These are phyloP conservation scores for Plebejus argus DNA, from an alignment of 2,888 invertebrate species.

Conservation along the genomic window DNA sequence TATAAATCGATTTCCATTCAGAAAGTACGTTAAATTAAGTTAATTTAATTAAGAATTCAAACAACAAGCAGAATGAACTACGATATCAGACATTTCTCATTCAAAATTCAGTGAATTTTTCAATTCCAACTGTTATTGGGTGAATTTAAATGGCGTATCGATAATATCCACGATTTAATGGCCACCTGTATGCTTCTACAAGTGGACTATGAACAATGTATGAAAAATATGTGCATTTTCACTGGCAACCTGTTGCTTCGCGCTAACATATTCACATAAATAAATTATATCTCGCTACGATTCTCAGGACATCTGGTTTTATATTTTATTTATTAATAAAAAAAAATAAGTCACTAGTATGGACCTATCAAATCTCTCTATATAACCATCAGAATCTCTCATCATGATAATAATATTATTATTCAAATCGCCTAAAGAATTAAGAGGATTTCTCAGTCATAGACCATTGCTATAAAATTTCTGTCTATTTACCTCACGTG, in stretches of 20 bases:
- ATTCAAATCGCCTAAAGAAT: background rate
- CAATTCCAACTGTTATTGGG: background rate
- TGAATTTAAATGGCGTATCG: background rate
- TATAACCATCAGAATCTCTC: background rate
- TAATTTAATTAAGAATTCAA: too few relatives aligned
- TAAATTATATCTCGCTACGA: background rate
- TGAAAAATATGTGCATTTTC: background rate
- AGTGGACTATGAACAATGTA: slow-evolving; percentile 1
- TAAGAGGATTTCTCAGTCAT: background rate
- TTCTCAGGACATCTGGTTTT: background rate
- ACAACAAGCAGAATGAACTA: background rate
- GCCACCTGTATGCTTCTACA: slow-evolving; percentile 5
- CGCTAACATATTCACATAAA: background rate
- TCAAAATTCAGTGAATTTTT: background rate
- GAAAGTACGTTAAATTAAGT: too few relatives aligned
- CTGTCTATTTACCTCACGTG: slow-evolving; percentile 82
- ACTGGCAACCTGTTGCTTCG: background rate
- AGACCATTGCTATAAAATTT: background rate
- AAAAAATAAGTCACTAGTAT: too few relatives aligned
- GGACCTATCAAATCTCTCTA: too few relatives aligned
- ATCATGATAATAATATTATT: background rate
- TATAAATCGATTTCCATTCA: too few relatives aligned
- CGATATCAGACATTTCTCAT: background rate
- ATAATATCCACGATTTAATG: slow-evolving; percentile 17
- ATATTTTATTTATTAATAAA: too few relatives aligned